phyloP scores from a whole-genome alignment of 2,888 invertebrate species.

The Tiliacea citrago region DNA sequence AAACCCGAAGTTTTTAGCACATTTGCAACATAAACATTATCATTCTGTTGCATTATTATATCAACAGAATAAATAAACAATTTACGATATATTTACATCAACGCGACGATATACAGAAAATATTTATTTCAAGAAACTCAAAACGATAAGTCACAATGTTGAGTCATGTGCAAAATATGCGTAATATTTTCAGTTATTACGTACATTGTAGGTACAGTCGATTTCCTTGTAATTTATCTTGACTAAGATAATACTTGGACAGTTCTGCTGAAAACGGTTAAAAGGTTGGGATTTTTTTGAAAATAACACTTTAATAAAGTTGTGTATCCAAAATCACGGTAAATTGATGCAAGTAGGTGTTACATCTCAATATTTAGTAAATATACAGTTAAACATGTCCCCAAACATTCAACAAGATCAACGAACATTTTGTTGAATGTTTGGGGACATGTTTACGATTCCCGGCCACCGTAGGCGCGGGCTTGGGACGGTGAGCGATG shows the following conservation, averaged over 20 bases:
- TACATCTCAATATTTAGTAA: too few species aligned
- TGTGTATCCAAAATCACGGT: too few species aligned
- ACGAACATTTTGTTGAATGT: not conserved
- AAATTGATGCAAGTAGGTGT: too few species aligned
- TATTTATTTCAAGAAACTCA: conserved; percentile 6
- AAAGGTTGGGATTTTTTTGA: not conserved
- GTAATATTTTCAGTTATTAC: conserved; percentile 26
- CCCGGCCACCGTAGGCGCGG: too few species aligned
- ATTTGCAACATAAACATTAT: not conserved
- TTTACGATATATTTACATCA: conserved; percentile 10
- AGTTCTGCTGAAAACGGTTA: conserved; percentile 6
- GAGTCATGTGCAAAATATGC: conserved; percentile 12
- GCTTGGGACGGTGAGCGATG: too few species aligned
- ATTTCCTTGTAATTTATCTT: conserved; percentile 26
- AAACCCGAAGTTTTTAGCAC: not conserved
- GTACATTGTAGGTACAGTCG: not conserved
- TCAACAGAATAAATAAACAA: conserved; percentile 34
- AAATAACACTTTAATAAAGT: not conserved
- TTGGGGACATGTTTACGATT: not conserved
- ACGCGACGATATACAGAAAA: not conserved
- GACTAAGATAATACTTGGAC: conserved; percentile 11
- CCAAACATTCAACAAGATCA: too few species aligned
- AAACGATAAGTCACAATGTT: not conserved
- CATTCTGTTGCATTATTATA: not conserved
- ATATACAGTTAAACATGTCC: too few species aligned